Percentiles rank a stretch among this genome's conserved stretches.
Conservation (phyloP, 2,797 vertebrate genomes). For the Zenarchopterus dispar region DNA sequence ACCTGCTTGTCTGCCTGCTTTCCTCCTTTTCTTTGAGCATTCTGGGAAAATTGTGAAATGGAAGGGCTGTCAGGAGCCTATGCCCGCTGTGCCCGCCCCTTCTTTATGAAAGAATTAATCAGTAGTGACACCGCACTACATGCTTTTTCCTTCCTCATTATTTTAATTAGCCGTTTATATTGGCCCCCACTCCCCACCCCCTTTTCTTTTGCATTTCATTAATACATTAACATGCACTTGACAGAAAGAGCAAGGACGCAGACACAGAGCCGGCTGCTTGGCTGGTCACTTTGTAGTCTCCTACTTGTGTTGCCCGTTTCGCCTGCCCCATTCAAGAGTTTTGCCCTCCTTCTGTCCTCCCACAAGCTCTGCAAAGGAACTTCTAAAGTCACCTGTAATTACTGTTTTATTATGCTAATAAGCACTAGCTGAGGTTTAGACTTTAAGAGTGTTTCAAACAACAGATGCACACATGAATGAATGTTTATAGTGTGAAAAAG, state of each 20-base stretch:
- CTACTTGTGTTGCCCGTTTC: slow-evolving; percentile 32
- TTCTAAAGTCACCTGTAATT: slow-evolving; percentile 76
- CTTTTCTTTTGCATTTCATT: slow-evolving; percentile 88
- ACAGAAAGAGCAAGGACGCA: slow-evolving; percentile 76
- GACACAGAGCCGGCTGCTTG: slow-evolving; percentile 60
- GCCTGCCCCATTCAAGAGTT: slow-evolving; percentile 30
- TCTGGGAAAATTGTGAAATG: slow-evolving; percentile 54
- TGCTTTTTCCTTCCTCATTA: slow-evolving; percentile 93
- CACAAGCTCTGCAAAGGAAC: slow-evolving; percentile 43
- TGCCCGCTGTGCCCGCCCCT: slow-evolving; percentile 60
- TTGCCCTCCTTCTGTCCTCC: slow-evolving; percentile 36
- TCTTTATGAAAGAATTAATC: slow-evolving; percentile 95
- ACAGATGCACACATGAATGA: slow-evolving; percentile 5
- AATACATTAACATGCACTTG: slow-evolving; percentile 88
- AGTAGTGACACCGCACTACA: slow-evolving; percentile 92
- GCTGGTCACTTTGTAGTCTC: slow-evolving; percentile 79
- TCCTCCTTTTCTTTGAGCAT: slow-evolving; percentile 50
- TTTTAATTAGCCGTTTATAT: slow-evolving; percentile 95
- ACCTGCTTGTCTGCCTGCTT: slow-evolving; percentile 53
- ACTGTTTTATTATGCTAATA: slow-evolving; percentile 64
- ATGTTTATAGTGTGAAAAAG: slow-evolving; percentile 1
- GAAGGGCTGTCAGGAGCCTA: slow-evolving; percentile 74
- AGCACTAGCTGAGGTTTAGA: slow-evolving; percentile 10
- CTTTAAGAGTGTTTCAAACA: slow-evolving; percentile 23
- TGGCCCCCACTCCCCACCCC: slow-evolving; percentile 75